phyloP scores from a whole-genome alignment of 2,113 vertebrate genomes.

The Microcebus murinus region DNA sequence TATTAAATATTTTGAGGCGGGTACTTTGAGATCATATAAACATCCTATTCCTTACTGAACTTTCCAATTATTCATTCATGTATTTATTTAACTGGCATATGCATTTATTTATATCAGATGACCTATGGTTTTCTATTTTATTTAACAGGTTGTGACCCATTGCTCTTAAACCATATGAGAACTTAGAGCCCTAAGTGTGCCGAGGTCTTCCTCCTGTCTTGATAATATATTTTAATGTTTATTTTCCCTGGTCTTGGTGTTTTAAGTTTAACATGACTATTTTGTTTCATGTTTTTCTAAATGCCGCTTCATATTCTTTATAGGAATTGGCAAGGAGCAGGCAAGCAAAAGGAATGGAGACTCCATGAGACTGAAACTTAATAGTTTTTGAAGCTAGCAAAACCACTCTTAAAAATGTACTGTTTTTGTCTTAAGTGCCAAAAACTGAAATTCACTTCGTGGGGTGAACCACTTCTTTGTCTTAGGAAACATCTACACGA shows the following conservation, averaged over 20 bases:
- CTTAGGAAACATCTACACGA: neutral
- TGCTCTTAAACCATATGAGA: neutral
- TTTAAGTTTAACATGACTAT: neutral
- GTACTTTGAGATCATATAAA: neutral
- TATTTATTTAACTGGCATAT: neutral
- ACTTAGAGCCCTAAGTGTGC: neutral
- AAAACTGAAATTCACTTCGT: neutral
- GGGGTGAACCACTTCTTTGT: neutral
- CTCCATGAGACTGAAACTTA: neutral
- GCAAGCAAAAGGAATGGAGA: neutral
- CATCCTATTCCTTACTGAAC: neutral
- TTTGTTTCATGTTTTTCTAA: conserved; percentile 34
- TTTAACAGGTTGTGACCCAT: neutral
- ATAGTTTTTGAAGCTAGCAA: neutral
- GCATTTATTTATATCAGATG: neutral
- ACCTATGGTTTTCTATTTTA: conserved; percentile 8
- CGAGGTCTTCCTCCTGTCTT: neutral
- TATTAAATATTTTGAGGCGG: conserved; percentile 18
- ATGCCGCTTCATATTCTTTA: neutral
- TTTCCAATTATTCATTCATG: neutral
- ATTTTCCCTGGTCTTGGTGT: conserved; percentile 29
- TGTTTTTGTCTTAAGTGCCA: neutral
- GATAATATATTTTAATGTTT: neutral
- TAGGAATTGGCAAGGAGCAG: neutral
- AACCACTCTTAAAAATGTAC: neutral